A percentile compares a stretch with the other conserved stretches of the same genome.
Evolutionary conservation across 1,140 invertebrate genomes (phyloP).

Genomic region (Apis cerana): DNA sequence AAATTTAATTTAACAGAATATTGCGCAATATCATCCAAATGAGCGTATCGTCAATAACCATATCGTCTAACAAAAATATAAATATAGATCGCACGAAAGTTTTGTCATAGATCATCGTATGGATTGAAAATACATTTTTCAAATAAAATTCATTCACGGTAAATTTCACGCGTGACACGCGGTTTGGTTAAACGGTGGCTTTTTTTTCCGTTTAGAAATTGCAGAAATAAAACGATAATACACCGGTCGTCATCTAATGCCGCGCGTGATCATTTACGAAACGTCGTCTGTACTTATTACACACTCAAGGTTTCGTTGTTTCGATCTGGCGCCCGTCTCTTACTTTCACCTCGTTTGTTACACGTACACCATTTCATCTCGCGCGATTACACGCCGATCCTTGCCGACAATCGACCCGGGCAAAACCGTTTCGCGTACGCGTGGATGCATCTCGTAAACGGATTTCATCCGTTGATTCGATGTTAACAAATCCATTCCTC

Average conservation of each 20-base stretch:
- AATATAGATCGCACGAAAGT: too few relatives aligned
- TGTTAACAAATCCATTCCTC: constrained; percentile 30
- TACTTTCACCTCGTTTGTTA: constrained; percentile 52
- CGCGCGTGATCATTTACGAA: constrained; percentile 24
- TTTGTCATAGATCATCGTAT: too few relatives aligned
- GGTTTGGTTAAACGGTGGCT: neutral
- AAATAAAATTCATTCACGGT: neutral
- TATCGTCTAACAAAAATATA: too few relatives aligned
- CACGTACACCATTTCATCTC: constrained; percentile 42
- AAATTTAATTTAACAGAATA: too few relatives aligned
- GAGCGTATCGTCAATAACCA: too few relatives aligned
- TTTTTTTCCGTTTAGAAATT: constrained; percentile 10
- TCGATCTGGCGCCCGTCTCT: constrained; percentile 34
- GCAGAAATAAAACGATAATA: constrained; percentile 17
- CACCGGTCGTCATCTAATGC: neutral
- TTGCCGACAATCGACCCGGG: constrained; percentile 31
- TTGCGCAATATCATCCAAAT: too few relatives aligned
- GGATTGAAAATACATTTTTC: too few relatives aligned
- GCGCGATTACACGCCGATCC: constrained; percentile 35
- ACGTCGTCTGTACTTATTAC: neutral
- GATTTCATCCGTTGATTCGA: constrained; percentile 37
- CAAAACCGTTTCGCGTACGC: constrained; percentile 18
- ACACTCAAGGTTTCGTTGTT: constrained; percentile 40
- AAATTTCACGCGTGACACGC: neutral
- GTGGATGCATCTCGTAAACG: constrained; percentile 33